Conservation (phyloP, 2,888 invertebrate genomes). For the Stegana nigrithorax region DNA sequence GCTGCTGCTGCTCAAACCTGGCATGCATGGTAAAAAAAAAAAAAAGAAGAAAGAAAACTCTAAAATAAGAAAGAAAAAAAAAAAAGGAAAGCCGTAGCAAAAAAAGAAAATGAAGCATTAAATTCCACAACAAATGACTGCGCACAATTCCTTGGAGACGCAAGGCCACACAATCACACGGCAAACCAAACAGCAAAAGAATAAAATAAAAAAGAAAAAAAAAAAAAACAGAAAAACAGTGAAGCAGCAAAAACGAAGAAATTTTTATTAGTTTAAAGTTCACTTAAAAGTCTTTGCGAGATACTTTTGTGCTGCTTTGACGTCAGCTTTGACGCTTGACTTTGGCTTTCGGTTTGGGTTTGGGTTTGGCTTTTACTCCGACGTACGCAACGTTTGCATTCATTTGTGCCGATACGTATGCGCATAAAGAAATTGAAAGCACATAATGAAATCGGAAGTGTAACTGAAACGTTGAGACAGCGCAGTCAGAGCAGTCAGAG, state of each 20-base stretch:
- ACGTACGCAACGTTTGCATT: no score
- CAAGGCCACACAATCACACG: constrained; percentile 28
- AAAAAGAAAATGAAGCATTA: not conserved
- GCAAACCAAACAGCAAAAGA: no score
- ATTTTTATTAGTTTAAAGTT: constrained; percentile 21
- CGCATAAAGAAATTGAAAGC: constrained; percentile 39
- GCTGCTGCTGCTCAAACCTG: not conserved
- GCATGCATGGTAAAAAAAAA: not conserved
- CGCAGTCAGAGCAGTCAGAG: not conserved
- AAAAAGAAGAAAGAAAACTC: constrained; percentile 9
- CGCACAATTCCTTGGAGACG: constrained; percentile 38
- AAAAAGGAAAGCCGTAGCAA: no score
- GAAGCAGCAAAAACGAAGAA: constrained; percentile 5
- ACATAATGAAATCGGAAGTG: constrained; percentile 54
- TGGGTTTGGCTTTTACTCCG: no score
- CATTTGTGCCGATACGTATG: not conserved
- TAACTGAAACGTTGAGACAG: constrained; percentile 42
- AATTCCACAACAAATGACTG: not conserved
- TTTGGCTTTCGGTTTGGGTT: no score
- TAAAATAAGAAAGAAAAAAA: not conserved
- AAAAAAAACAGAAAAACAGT: not conserved
- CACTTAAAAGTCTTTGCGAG: constrained; percentile 34
- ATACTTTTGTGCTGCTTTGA: not conserved
- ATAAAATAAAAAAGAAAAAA: no score
- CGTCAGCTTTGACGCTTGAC: no score